A percentile compares a stretch with the other conserved stretches of the same genome.
phyloP scores from a whole-genome alignment of 2,888 invertebrate genomes.

The Melanostoma scalare region DNA sequence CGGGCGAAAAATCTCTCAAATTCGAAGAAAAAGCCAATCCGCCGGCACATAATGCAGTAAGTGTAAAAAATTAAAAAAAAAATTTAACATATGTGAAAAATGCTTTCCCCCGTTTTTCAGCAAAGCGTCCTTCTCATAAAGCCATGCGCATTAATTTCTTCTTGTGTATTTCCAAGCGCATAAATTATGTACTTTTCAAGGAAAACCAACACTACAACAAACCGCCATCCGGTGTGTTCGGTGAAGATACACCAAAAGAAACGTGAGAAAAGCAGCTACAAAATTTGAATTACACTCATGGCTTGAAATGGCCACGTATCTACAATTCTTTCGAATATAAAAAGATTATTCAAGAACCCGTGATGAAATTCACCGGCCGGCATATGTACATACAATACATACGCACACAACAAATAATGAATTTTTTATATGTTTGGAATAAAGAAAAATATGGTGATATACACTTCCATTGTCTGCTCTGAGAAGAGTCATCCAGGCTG shows the following conservation, averaged over 20 bases:
- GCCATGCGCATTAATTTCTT: too few species aligned
- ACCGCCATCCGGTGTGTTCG: constrained; percentile 15
- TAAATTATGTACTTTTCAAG: too few species aligned
- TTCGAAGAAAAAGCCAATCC: too few species aligned
- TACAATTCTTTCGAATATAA: not conserved
- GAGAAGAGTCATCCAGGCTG: not conserved
- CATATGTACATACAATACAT: not conserved
- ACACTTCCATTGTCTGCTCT: not conserved
- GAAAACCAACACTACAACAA: too few species aligned
- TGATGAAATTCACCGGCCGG: constrained; percentile 36
- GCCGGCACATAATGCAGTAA: too few species aligned
- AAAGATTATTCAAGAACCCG: not conserved
- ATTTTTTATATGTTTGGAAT: not conserved
- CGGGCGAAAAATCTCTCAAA: too few species aligned
- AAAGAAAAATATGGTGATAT: not conserved
- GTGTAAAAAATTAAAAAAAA: too few species aligned
- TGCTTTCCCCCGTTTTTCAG: too few species aligned
- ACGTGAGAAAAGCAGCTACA: not conserved
- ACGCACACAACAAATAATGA: not conserved
- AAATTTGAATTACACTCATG: not conserved
- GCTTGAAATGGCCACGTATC: constrained; percentile 12
- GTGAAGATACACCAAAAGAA: not conserved
- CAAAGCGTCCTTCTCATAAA: too few species aligned
- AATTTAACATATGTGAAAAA: too few species aligned
- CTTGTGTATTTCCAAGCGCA: too few species aligned